Percentiles rank a stretch among this genome's conserved stretches.
These are phyloP conservation scores for Chrysomela aeneicollis DNA, from an alignment of 2,888 invertebrate species.

Conservation along the genomic window DNA sequence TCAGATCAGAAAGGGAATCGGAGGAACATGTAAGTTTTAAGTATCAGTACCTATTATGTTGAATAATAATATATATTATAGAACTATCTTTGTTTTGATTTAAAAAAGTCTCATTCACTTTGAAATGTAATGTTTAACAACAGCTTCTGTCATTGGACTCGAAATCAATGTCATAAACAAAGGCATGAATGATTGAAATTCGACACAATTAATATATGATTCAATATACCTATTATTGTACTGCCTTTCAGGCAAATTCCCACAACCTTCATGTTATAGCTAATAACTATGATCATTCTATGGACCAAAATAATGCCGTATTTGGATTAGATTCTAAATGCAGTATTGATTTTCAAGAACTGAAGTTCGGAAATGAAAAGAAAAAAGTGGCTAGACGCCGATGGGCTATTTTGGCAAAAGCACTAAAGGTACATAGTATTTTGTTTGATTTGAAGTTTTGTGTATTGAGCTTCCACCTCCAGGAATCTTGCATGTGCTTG, in stretches of 20 bases:
- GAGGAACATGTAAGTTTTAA: not conserved
- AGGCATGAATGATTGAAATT: constrained; percentile 55
- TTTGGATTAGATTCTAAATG: constrained; percentile 54
- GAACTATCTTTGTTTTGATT: too few species aligned
- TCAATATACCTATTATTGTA: too few species aligned
- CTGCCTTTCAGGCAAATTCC: constrained; percentile 47
- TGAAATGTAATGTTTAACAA: not conserved
- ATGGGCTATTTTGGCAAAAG: constrained; percentile 75
- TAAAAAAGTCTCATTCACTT: not conserved
- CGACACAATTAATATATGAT: constrained; percentile 37
- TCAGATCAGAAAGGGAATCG: not conserved
- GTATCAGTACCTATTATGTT: too few species aligned
- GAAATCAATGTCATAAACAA: constrained; percentile 36
- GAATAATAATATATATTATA: too few species aligned
- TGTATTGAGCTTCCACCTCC: constrained; percentile 24
- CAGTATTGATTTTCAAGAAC: constrained; percentile 55
- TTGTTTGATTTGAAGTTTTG: constrained; percentile 51
- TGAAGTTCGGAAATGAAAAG: constrained; percentile 57
- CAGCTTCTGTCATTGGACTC: constrained; percentile 32
- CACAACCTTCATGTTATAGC: constrained; percentile 34
- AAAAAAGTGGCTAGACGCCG: constrained; percentile 70
- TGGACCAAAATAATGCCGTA: constrained; percentile 59
- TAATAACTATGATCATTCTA: constrained; percentile 54
- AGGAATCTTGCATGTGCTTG: constrained; percentile 26
- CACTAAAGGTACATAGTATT: constrained; percentile 62